These are phyloP conservation scores for Microcebus griseorufus DNA, from an alignment of 2,113 vertebrate species.

Conservation along the genomic window DNA sequence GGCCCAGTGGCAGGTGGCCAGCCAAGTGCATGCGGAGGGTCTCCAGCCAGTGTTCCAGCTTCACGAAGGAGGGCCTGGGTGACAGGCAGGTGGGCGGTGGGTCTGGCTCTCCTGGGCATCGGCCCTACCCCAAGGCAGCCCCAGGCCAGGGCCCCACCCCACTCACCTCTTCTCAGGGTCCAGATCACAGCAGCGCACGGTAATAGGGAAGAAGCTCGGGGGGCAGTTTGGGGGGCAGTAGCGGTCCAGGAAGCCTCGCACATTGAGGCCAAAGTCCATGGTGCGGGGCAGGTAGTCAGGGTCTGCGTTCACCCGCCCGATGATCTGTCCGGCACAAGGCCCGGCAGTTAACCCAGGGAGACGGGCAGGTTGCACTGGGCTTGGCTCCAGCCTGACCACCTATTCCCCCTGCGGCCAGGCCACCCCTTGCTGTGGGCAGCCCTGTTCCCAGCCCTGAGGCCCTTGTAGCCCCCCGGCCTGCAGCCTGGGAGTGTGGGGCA, in stretches of 20 bases:
- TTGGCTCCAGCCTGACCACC: background rate
- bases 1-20: constrained; percentile 90
- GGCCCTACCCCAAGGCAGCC: too few relatives aligned
- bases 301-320: constrained; percentile 96
- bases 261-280: constrained; percentile 95
- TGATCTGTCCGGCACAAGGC: constrained; percentile 87
- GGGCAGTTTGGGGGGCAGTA: constrained; percentile 93
- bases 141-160: accelerated
- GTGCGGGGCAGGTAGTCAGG: constrained; percentile 97
- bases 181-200: constrained; percentile 95
- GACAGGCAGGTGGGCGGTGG: background rate
- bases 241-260: constrained; percentile 95
- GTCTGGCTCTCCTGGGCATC: background rate
- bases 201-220: constrained; percentile 94
- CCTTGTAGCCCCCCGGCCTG: background rate
- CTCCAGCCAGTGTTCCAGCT: constrained; percentile 96
- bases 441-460: background rate
- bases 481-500: accelerated
- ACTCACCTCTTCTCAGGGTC: constrained; percentile 96
- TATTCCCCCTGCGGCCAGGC: background rate
- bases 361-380: background rate
- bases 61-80: constrained; percentile 91
- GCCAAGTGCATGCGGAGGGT: constrained; percentile 95
- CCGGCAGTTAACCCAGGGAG: background rate
- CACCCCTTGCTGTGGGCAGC: background rate